Evolutionary conservation across 1,140 invertebrate genomes (phyloP).

Genomic region (Idris sp.): DNA sequence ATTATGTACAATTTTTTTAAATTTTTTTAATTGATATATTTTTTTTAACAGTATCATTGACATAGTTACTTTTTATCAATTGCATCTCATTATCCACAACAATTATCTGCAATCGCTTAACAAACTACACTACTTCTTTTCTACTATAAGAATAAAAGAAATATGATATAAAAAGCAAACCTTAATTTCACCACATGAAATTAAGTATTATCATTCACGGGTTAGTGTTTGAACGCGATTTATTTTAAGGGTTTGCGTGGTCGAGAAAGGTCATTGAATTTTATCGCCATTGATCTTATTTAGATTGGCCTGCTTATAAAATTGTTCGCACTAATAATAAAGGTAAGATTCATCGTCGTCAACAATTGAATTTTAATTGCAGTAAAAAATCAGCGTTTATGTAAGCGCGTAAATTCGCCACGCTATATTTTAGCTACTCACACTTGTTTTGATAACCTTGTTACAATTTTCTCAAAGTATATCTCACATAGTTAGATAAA

Average conservation of each 20-base stretch:
- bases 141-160: slow-evolving; percentile 9
- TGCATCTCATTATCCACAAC: slow-evolving; percentile 26
- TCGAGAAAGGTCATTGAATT: slow-evolving; percentile 51
- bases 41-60: slow-evolving; percentile 26
- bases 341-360: slow-evolving; percentile 28
- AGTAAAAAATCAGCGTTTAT: slow-evolving; percentile 1
- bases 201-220: slow-evolving; percentile 46
- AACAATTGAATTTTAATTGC: slow-evolving; percentile 14
- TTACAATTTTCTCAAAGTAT: slow-evolving; percentile 19
- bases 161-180: slow-evolving; percentile 28
- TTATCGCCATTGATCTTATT: slow-evolving; percentile 32
- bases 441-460: slow-evolving; percentile 28
- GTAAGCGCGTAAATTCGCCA: slow-evolving; percentile 13
- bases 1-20: too few species aligned
- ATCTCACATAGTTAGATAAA: slow-evolving; percentile 12
- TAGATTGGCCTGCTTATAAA: slow-evolving; percentile 20
- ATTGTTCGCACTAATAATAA: slow-evolving; percentile 4
- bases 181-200: slow-evolving; percentile 32
- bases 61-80: slow-evolving; percentile 17
- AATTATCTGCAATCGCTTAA: slow-evolving; percentile 16
- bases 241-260: slow-evolving; percentile 51
- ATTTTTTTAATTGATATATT: slow-evolving; percentile 12
- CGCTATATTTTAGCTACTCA: slow-evolving; percentile 11
- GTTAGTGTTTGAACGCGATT: slow-evolving; percentile 43
- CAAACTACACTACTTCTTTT: too few species aligned